Evolutionary conservation across 2,888 invertebrate genomes (phyloP), one percentile per base, ranked within the genome.

Genomic region (Tridacna gigas): DNA sequence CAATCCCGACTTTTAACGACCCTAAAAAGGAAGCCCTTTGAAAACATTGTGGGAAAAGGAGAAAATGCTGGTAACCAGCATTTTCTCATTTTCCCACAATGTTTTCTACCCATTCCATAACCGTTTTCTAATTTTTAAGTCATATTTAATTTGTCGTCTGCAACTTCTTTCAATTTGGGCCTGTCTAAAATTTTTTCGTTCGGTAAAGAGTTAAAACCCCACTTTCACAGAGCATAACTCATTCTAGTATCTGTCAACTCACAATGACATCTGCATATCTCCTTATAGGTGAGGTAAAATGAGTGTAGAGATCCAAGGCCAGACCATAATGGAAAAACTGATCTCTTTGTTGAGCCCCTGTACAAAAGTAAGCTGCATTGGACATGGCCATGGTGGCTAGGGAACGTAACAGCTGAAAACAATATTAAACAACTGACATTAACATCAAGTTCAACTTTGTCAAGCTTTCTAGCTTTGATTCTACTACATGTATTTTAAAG

Each of bases 361-460:
- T 93, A 45, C 92, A 94, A 86, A 94, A 94, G 85, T 94, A 94
- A 28, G 89, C 89, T 13, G 94, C 94, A 79, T 93, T 93, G 25
- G 93, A 93, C 95, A 95, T 95, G 25, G 94, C 94, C 76, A 92
- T 92, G 11, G 94, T 94, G 12, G 94, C 93, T 73, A 95, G 88
- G 11, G 91, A 90, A 63, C 94, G 86, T 79, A 95, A 78, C 26
- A 95, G 74, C 93, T 94, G 89, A 3, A 86, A 88, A 37, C 37
- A 37, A 37, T 37, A 37, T 37, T 37, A 4, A 37, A 37, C 37
- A 37, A 37, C 37, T 37, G 3, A 7, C 2, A 37, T 37, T 37
- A 37, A 37, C 7, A 4, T 37, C 37, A 37, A 37, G 37, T 37
- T 37, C 37, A 37, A 37, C 37, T 4, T 2, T 37, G 7, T 37